These are phyloP conservation scores for Cyclophora albipunctata DNA, from an alignment of 2,888 invertebrate genomes.

Conservation along the genomic window DNA sequence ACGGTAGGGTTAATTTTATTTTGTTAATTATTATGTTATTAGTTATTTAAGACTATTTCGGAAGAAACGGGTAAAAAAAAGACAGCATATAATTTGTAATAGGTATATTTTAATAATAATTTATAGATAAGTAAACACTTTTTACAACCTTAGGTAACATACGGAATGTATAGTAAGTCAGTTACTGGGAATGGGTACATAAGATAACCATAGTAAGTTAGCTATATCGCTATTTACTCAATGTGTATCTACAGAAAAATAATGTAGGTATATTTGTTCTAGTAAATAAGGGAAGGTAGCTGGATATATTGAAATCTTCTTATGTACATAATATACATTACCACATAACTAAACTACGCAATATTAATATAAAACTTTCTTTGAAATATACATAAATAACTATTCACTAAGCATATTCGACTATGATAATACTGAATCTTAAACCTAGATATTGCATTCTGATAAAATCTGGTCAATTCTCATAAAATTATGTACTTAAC, in stretches of 20 bases:
- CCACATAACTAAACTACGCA: constrained; percentile 26
- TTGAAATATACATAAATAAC: constrained; percentile 66
- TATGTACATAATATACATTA: constrained; percentile 59
- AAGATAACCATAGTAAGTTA: neutral
- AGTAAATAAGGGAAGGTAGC: constrained; percentile 11
- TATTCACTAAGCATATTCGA: constrained; percentile 60
- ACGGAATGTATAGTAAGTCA: constrained; percentile 1
- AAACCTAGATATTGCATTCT: constrained; percentile 72
- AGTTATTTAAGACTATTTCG: no score
- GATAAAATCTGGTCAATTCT: constrained; percentile 73
- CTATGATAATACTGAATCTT: constrained; percentile 71
- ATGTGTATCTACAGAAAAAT: neutral
- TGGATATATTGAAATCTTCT: constrained; percentile 21
- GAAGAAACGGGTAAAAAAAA: constrained; percentile 12
- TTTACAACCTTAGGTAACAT: constrained; percentile 39
- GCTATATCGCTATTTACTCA: neutral
- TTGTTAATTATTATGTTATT: no score
- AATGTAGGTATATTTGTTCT: neutral
- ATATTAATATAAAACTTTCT: constrained; percentile 52
- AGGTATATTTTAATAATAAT: constrained; percentile 59
- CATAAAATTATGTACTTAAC: constrained; percentile 54
- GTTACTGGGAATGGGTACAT: neutral
- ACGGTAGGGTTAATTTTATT: no score
- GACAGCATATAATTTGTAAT: constrained; percentile 14
- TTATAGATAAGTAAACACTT: constrained; percentile 55